Evolutionary conservation across 1,140 invertebrate species (phyloP).

Genomic region (Cotesia typhae): DNA sequence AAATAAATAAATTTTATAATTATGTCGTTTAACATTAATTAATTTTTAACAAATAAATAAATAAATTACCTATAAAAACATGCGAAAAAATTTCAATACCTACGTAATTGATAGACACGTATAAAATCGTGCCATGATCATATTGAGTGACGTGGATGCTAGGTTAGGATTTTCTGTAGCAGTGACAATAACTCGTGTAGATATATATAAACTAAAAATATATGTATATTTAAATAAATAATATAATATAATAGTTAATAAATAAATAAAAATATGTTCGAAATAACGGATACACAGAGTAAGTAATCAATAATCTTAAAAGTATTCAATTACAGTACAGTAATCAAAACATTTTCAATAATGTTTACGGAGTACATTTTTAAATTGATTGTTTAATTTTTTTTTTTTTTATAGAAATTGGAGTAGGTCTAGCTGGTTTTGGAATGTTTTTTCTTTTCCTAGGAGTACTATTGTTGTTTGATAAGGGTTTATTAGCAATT

Average conservation of each 20-base stretch:
- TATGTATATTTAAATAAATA: conserved; percentile 6
- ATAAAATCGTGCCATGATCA: conserved; percentile 38
- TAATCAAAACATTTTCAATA: conserved; percentile 14
- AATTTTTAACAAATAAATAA: background rate
- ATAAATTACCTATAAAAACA: too few species aligned
- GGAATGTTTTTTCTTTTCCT: conserved; percentile 96
- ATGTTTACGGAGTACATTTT: conserved; percentile 27
- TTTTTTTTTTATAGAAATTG: conserved; percentile 83
- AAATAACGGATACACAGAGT: conserved; percentile 79
- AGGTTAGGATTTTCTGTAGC: conserved; percentile 54
- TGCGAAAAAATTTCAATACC: background rate
- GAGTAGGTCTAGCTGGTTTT: conserved; percentile 95
- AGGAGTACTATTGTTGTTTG: conserved; percentile 94
- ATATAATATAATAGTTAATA: conserved; percentile 5
- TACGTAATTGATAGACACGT: conserved; percentile 4
- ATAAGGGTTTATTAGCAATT: conserved; percentile 97
- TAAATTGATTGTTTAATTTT: background rate
- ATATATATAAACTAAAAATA: background rate
- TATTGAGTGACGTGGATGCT: conserved; percentile 60
- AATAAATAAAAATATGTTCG: conserved; percentile 69
- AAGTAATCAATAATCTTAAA: conserved; percentile 53
- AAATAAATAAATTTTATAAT: too few species aligned
- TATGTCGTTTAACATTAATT: too few species aligned
- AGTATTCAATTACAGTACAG: background rate
- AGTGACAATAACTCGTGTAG: conserved; percentile 10